Percentiles rank a stretch among this genome's conserved stretches.
Evolutionary conservation across 2,797 vertebrate species (phyloP).

Genomic region (Lycodopsis pacificus): DNA sequence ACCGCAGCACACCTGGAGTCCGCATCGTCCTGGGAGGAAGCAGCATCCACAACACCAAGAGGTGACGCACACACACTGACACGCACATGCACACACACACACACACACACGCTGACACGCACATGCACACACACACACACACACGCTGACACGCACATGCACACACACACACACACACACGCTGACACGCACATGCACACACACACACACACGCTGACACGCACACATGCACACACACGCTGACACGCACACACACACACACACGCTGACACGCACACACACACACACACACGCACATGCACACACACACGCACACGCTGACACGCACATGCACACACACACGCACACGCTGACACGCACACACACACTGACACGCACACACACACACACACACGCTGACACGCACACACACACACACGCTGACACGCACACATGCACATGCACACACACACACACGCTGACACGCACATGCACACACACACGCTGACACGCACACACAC

Average conservation of each 20-base stretch:
- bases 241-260: too few species aligned
- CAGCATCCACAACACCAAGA: slow-evolving; percentile 93
- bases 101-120: slow-evolving; percentile 11
- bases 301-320: slow-evolving; percentile 6
- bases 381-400: slow-evolving; percentile 10
- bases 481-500: too few species aligned
- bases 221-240: too few species aligned
- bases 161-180: slow-evolving; percentile 9
- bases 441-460: slow-evolving; percentile 7
- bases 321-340: not conserved
- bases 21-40: slow-evolving; percentile 94
- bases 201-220: too few species aligned
- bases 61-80: slow-evolving; percentile 81
- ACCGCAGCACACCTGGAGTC: slow-evolving; percentile 91
- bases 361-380: too few species aligned
- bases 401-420: not conserved
- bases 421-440: too few species aligned
- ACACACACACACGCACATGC: too few species aligned
- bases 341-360: too few species aligned
- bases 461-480: not conserved
- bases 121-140: too few species aligned
- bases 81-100: too few species aligned
- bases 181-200: slow-evolving; percentile 1
- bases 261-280: slow-evolving; percentile 6
- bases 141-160: too few species aligned